These are phyloP conservation scores for Neoaliturus tenellus DNA, from an alignment of 2,888 invertebrate genomes.

Conservation along the genomic window DNA sequence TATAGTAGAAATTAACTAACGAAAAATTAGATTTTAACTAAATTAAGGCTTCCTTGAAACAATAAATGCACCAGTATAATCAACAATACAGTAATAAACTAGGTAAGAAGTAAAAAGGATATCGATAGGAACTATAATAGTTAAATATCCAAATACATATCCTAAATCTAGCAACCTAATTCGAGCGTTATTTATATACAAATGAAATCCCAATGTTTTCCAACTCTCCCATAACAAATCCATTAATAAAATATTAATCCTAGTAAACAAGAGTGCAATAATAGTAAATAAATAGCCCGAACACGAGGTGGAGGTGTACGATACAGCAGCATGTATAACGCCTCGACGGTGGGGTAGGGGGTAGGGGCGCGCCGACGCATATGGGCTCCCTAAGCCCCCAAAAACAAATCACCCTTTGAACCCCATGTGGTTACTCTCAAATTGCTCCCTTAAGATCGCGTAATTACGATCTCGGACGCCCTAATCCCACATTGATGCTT, in stretches of 20 bases:
- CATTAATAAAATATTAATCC: background rate
- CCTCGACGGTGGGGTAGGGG: background rate
- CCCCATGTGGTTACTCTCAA: constrained; percentile 60
- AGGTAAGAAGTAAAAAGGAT: too few relatives aligned
- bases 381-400: constrained; percentile 57
- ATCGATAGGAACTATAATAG: too few relatives aligned
- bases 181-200: too few relatives aligned
- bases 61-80: too few relatives aligned
- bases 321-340: background rate
- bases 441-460: constrained; percentile 60
- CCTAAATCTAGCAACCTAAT: too few relatives aligned
- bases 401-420: constrained; percentile 61
- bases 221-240: background rate
- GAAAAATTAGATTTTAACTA: too few relatives aligned
- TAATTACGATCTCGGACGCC: constrained; percentile 56
- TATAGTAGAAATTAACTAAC: too few relatives aligned
- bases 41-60: too few relatives aligned
- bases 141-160: too few relatives aligned
- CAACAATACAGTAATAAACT: too few relatives aligned
- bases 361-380: constrained; percentile 25
- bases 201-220: background rate
- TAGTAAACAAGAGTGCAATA: background rate
- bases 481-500: constrained; percentile 57
- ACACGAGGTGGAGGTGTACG: background rate
- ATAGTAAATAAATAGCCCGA: background rate